Evolutionary conservation across 2,113 vertebrate species (phyloP).

Genomic region (Gymnarchus niloticus): DNA sequence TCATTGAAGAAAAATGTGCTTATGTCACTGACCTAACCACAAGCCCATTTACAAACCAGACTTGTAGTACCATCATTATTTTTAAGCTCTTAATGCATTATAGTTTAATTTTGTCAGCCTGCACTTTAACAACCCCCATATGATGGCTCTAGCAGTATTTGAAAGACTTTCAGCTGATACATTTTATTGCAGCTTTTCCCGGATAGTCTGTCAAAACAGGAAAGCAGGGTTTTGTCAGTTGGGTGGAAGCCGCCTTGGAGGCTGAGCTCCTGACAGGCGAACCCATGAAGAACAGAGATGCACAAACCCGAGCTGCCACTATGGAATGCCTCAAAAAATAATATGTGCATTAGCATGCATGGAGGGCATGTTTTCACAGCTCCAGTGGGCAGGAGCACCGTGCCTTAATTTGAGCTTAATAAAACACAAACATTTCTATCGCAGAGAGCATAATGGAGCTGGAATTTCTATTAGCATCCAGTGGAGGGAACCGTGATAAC

Average conservation of each 20-base stretch:
- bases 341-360: conserved; percentile 37
- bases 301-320: conserved; percentile 50
- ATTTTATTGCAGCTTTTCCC: conserved; percentile 64
- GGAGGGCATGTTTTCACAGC: conserved; percentile 48
- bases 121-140: conserved; percentile 51
- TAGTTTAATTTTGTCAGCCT: conserved; percentile 64
- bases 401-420: conserved; percentile 69
- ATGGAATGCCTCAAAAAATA: conserved; percentile 58
- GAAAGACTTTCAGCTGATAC: conserved; percentile 41
- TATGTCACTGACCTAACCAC: conserved; percentile 48
- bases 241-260: conserved; percentile 42
- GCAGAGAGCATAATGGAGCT: conserved; percentile 47
- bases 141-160: conserved; percentile 44
- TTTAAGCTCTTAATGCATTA: conserved; percentile 73
- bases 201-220: conserved; percentile 70
- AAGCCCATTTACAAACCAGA: conserved; percentile 60
- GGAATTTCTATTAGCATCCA: conserved; percentile 48
- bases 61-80: conserved; percentile 53
- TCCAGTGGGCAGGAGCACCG: conserved; percentile 55
- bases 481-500: conserved; percentile 37
- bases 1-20: conserved; percentile 44
- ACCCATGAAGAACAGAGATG: conserved; percentile 53
- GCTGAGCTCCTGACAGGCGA: conserved; percentile 52
- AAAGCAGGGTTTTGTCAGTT: conserved; percentile 53
- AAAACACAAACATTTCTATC: conserved; percentile 73